A percentile compares a stretch with the other conserved stretches of the same genome.
Evolutionary conservation across 2,113 vertebrate species (phyloP).

Genomic region (Cacatua alba): DNA sequence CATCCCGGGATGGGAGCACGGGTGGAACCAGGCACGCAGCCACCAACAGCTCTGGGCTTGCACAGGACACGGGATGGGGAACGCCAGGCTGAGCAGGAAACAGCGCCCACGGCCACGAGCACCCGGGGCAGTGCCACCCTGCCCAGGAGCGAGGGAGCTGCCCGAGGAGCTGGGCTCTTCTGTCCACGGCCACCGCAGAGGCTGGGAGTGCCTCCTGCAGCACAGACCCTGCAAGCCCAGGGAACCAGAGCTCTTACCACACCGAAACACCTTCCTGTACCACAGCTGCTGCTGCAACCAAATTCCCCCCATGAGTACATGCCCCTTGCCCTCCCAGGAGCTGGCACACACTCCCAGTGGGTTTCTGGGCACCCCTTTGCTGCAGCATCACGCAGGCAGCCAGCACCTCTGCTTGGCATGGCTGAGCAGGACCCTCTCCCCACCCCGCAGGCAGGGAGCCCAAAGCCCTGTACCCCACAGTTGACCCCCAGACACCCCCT

Average conservation of each 20-base stretch:
- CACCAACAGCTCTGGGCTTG: neutral
- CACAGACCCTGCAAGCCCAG: fast-evolving
- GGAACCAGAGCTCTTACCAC: neutral
- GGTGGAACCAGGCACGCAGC: fast-evolving
- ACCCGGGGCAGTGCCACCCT: fast-evolving
- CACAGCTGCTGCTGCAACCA: neutral
- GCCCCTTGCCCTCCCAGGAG: neutral
- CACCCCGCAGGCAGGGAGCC: neutral
- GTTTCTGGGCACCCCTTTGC: neutral
- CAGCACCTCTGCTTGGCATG: neutral
- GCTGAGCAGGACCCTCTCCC: neutral
- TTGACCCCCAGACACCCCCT: neutral
- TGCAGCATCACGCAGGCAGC: neutral
- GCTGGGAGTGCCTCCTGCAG: neutral
- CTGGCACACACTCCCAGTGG: neutral
- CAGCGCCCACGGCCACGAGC: fast-evolving
- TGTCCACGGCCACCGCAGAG: fast-evolving
- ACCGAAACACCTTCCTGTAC: neutral
- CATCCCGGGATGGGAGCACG: fast-evolving
- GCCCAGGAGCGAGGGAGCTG: neutral
- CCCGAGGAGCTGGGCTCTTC: neutral
- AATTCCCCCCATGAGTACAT: fast-evolving
- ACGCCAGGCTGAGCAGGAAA: neutral
- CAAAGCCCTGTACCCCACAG: neutral
- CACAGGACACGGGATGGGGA: fast-evolving